Conservation (phyloP, 2,888 invertebrate species). For the Stenodema calcarata region DNA sequence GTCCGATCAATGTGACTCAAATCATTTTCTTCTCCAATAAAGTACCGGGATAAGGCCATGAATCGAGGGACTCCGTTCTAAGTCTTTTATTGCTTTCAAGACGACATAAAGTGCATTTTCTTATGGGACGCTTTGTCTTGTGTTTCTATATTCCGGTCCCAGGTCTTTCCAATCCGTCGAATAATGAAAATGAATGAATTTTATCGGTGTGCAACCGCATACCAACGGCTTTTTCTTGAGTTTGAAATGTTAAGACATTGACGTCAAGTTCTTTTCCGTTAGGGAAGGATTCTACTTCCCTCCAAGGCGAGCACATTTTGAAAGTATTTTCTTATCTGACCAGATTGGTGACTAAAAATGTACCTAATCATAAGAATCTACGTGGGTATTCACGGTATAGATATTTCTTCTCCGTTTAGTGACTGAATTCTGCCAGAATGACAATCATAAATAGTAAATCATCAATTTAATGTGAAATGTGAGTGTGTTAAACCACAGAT, state of each 20-base stretch:
- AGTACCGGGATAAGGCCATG: not conserved
- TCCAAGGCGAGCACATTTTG: no score
- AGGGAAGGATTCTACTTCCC: no score
- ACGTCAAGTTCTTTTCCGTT: no score
- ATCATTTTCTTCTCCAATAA: not conserved
- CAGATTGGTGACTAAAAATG: no score
- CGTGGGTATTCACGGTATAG: no score
- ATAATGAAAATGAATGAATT: not conserved
- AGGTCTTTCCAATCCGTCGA: not conserved
- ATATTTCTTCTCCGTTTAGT: no score
- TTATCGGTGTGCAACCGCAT: not conserved
- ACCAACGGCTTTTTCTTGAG: not conserved
- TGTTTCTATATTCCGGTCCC: not conserved
- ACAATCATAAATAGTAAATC: no score
- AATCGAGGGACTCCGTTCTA: not conserved
- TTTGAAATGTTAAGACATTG: not conserved
- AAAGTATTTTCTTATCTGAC: no score
- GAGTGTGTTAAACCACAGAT: no score
- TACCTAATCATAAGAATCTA: no score
- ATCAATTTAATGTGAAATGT: no score
- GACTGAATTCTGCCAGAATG: no score
- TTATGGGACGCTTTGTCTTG: not conserved
- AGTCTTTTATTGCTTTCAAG: not conserved
- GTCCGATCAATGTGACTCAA: not conserved
- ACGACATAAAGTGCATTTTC: not conserved